These are phyloP conservation scores for Amphilophus citrinellus DNA, from an alignment of 2,113 vertebrate genomes.

Conservation along the genomic window DNA sequence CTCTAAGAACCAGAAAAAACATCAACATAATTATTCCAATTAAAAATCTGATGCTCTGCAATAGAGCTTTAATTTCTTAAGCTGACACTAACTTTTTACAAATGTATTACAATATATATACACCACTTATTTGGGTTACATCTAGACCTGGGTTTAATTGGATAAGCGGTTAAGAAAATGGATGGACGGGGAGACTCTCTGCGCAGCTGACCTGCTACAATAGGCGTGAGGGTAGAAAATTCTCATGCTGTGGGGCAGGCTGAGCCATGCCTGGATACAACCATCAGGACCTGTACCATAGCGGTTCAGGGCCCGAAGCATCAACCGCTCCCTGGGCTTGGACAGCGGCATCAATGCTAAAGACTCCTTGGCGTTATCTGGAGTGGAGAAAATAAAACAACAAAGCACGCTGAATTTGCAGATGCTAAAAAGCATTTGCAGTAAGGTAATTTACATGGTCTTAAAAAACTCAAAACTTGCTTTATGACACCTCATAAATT, in stretches of 20 bases:
- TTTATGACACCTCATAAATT: accelerated
- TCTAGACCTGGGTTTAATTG: neutral
- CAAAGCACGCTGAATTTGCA: neutral
- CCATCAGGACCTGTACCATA: constrained; percentile 88
- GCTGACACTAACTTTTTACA: too few species aligned
- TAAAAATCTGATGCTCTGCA: neutral
- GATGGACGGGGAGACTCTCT: neutral
- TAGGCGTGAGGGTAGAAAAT: constrained; percentile 95
- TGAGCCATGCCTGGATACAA: constrained; percentile 89
- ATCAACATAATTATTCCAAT: neutral
- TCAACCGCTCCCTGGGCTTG: constrained; percentile 89
- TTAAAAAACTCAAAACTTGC: neutral
- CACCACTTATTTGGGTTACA: neutral
- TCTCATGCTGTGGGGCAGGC: constrained; percentile 90
- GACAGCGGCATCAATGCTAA: constrained; percentile 88
- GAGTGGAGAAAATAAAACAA: accelerated
- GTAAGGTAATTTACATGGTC: neutral
- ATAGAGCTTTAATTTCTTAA: neutral
- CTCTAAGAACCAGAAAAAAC: constrained; percentile 62
- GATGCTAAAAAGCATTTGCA: neutral
- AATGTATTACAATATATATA: too few species aligned
- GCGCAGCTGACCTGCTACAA: constrained; percentile 83
- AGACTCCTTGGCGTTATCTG: constrained; percentile 91
- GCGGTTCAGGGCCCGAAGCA: constrained; percentile 91
- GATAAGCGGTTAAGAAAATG: neutral